A percentile compares a stretch with the other conserved stretches of the same genome.
These are phyloP conservation scores for Lycocerus yunnanus DNA, from an alignment of 2,888 invertebrate species.

Conservation along the genomic window DNA sequence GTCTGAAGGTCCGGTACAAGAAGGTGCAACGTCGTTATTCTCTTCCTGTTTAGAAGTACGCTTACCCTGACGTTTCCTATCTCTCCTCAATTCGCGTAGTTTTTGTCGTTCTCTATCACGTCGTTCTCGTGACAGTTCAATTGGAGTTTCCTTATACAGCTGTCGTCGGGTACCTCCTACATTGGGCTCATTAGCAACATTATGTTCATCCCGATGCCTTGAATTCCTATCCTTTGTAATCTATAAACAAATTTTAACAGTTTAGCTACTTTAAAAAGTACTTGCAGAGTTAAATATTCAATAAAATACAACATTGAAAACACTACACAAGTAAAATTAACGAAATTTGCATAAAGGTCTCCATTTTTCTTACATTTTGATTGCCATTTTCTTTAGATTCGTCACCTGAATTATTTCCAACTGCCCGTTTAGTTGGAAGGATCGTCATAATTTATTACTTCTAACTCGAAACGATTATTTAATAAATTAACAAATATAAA, in stretches of 20 bases:
- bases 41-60: conserved; percentile 45
- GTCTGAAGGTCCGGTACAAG: conserved; percentile 42
- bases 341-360: neutral
- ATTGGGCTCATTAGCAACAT: conserved; percentile 33
- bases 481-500: neutral
- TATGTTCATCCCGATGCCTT: conserved; percentile 49
- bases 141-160: conserved; percentile 49
- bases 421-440: conserved; percentile 52
- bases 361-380: conserved; percentile 48
- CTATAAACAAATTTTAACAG: conserved; percentile 38
- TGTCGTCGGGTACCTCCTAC: conserved; percentile 32
- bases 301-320: neutral
- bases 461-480: neutral
- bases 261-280: neutral
- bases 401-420: conserved; percentile 42
- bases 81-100: conserved; percentile 26
- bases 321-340: neutral
- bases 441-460: conserved; percentile 49
- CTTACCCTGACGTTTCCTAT: conserved; percentile 44
- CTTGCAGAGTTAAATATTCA: neutral
- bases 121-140: conserved; percentile 43
- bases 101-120: conserved; percentile 42
- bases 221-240: conserved; percentile 46
- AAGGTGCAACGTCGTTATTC: conserved; percentile 25
- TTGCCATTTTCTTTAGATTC: conserved; percentile 49